phyloP scores from a whole-genome alignment of 2,797 vertebrate species.

The Gallirallus australis region DNA sequence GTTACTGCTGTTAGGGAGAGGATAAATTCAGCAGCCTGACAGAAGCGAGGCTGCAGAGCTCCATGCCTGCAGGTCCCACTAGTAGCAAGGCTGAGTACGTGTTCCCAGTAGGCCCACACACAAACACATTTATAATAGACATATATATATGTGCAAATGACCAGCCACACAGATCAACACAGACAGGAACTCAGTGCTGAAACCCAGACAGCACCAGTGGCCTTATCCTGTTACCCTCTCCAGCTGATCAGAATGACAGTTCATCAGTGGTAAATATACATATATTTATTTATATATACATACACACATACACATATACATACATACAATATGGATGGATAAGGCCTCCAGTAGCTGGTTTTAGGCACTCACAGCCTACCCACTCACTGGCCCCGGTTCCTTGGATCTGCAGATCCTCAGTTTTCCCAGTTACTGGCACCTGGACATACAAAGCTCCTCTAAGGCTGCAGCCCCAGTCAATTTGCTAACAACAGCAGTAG shows the following conservation, averaged over 20 bases:
- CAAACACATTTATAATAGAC: not conserved
- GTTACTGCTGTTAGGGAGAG: not conserved
- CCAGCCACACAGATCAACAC: fast-evolving
- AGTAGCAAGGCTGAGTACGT: not conserved
- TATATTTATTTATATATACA: too few species aligned
- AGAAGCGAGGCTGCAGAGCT: not conserved
- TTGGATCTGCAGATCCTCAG: not conserved
- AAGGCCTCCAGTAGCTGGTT: not conserved
- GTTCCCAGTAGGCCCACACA: not conserved
- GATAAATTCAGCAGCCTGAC: not conserved
- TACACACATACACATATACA: too few species aligned
- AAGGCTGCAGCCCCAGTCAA: not conserved
- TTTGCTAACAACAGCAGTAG: not conserved
- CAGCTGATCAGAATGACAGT: not conserved
- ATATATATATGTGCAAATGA: too few species aligned
- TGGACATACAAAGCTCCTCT: not conserved
- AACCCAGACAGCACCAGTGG: not conserved
- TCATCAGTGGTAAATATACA: not conserved
- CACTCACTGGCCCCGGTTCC: not conserved
- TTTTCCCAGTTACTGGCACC: not conserved
- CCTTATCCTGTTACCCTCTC: not conserved
- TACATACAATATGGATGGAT: not conserved
- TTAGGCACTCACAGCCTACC: not conserved
- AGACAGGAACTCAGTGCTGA: not conserved
- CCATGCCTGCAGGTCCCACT: fast-evolving